Conservation (phyloP, 2,113 vertebrate genomes). For the human (Homo sapiens) region GRCh38 chr22:26210501-26211000, state of each 20-base stretch:
- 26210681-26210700: conserved; percentile 14
- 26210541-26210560: not conserved
- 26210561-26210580: not conserved
- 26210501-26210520: conserved; percentile 49
- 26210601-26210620: not conserved
- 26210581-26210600: conserved; percentile 46
- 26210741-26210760: not conserved
- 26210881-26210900: not conserved
- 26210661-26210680: not conserved
- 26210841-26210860: not conserved
- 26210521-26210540: conserved; percentile 13
- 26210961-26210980: accelerated
- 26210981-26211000: too few relatives aligned
- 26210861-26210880: not conserved
- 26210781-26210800: not conserved
- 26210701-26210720: not conserved
- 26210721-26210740: not conserved
- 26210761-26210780: not conserved
- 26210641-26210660: not conserved
- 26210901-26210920: not conserved
- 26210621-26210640: not conserved
- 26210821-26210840: not conserved
- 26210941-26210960: accelerated
- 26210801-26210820: not conserved
- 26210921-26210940: accelerated